Percentiles rank a stretch among this genome's conserved stretches.
phyloP scores from a whole-genome alignment of 2,888 invertebrate species.

The Pherbina coryleti region DNA sequence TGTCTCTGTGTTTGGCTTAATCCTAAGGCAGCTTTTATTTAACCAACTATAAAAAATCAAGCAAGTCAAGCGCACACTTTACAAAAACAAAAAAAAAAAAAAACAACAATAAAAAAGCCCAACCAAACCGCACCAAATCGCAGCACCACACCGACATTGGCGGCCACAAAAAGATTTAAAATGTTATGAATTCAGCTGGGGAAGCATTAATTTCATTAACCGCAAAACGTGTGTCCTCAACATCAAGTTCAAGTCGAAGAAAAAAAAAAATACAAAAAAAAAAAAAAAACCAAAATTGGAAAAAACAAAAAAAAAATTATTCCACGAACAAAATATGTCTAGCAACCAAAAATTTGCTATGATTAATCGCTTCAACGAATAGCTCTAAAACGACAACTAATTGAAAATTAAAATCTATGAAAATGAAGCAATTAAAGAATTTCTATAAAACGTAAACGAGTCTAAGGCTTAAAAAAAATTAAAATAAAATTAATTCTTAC shows the following conservation, averaged over 20 bases:
- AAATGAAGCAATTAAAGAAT: constrained; percentile 3
- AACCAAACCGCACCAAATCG: no score
- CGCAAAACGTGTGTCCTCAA: constrained; percentile 3
- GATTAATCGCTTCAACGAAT: constrained; percentile 15
- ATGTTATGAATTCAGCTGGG: constrained; percentile 19
- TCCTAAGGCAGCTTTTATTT: constrained; percentile 43
- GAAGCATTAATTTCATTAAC: constrained; percentile 34
- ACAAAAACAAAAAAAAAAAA: constrained; percentile 31
- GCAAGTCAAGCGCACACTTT: constrained; percentile 46
- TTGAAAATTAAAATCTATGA: constrained; percentile 26
- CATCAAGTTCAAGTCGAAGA: background rate
- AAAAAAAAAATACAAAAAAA: background rate
- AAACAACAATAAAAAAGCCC: background rate
- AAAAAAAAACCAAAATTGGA: background rate
- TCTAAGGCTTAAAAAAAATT: background rate
- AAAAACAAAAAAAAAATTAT: background rate
- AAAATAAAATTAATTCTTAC: background rate
- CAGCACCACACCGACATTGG: background rate
- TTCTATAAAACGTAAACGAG: background rate
- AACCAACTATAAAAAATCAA: constrained; percentile 51
- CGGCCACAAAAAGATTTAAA: constrained; percentile 16
- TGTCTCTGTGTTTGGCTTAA: background rate
- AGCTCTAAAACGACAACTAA: constrained; percentile 19
- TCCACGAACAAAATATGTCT: background rate
- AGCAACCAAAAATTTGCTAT: background rate